A percentile compares a stretch with the other conserved stretches of the same genome.
These are phyloP conservation scores for Maniola hyperantus DNA, from an alignment of 2,888 invertebrate genomes.

Conservation along the genomic window DNA sequence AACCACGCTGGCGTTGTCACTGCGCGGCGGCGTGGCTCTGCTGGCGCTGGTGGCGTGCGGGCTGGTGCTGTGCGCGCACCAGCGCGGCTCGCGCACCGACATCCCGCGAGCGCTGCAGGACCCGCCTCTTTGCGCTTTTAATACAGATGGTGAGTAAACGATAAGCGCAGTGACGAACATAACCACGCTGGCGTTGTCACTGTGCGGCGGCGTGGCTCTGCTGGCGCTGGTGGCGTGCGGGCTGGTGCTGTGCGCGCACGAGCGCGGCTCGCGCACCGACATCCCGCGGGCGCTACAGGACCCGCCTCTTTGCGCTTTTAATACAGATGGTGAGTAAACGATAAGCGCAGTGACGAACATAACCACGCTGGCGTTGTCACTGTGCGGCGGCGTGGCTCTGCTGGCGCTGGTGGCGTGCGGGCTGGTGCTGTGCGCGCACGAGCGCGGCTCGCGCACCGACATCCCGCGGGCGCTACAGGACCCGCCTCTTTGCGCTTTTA, in stretches of 20 bases:
- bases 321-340: conserved; percentile 63
- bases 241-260: conserved; percentile 73
- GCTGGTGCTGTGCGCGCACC: conserved; percentile 73
- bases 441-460: conserved; percentile 53
- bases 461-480: conserved; percentile 52
- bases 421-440: conserved; percentile 73
- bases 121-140: conserved; percentile 71
- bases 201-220: conserved; percentile 73
- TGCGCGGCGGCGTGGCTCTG: conserved; percentile 73
- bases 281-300: conserved; percentile 52
- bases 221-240: conserved; percentile 75
- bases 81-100: conserved; percentile 53
- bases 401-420: conserved; percentile 75
- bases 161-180: conserved; percentile 66
- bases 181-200: conserved; percentile 65
- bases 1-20: conserved; percentile 65
- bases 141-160: conserved; percentile 63
- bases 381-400: conserved; percentile 73
- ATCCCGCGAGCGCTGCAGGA: conserved; percentile 52
- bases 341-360: conserved; percentile 66
- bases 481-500: conserved; percentile 71
- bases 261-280: conserved; percentile 53
- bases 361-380: conserved; percentile 65
- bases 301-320: conserved; percentile 71
- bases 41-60: conserved; percentile 75